Evolutionary conservation across 2,113 vertebrate species (phyloP).

Genomic region (Rhynchomys soricoides): DNA sequence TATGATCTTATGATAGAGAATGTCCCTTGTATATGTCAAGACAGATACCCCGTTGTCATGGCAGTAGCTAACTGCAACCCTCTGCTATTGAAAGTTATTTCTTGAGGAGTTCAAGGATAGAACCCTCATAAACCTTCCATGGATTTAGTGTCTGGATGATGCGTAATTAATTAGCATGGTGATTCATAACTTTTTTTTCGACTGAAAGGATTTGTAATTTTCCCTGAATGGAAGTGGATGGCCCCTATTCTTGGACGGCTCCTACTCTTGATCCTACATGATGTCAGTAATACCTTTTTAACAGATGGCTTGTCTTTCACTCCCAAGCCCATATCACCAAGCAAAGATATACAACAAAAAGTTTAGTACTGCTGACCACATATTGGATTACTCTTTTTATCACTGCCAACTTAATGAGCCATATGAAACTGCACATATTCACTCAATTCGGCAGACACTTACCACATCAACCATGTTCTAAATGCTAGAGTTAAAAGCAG

Average conservation of each 20-base stretch:
- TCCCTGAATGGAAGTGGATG: not conserved
- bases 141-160: not conserved
- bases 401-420: slow-evolving; percentile 32
- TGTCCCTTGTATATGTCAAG: not conserved
- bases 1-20: slow-evolving; percentile 19
- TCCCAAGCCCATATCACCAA: slow-evolving; percentile 31
- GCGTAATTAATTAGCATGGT: slow-evolving; percentile 5
- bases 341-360: slow-evolving; percentile 21
- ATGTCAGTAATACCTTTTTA: slow-evolving; percentile 22
- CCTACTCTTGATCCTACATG: slow-evolving; percentile 33
- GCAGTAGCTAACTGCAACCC: not conserved
- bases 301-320: not conserved
- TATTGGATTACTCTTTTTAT: slow-evolving; percentile 44
- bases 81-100: slow-evolving; percentile 40
- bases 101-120: not conserved
- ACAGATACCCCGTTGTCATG: not conserved
- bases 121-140: not conserved
- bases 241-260: not conserved
- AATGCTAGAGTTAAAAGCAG: not conserved
- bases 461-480: slow-evolving; percentile 29
- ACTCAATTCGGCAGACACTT: slow-evolving; percentile 41
- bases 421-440: not conserved
- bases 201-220: not conserved
- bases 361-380: not conserved
- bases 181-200: slow-evolving; percentile 22